phyloP scores from a whole-genome alignment of 2,888 invertebrate genomes.

The Minunthozetes semirufus region DNA sequence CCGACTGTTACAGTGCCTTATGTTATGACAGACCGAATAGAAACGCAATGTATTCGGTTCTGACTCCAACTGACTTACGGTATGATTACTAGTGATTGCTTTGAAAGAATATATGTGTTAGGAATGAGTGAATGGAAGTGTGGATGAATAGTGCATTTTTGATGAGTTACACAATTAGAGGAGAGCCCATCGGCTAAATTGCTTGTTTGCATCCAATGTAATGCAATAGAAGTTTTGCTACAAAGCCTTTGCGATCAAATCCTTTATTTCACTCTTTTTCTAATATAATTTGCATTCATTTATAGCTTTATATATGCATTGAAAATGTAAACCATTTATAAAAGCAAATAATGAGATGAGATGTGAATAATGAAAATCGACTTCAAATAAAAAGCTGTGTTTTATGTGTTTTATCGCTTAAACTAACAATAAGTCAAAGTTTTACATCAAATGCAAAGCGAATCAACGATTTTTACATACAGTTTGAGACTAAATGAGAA shows the following conservation, averaged over 20 bases:
- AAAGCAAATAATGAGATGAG: conserved; percentile 28
- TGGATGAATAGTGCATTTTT: conserved; percentile 24
- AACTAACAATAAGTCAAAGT: neutral
- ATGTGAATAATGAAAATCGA: conserved; percentile 21
- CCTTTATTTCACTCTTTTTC: conserved; percentile 21
- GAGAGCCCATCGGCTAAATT: conserved; percentile 19
- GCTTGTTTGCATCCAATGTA: conserved; percentile 19
- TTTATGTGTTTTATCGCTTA: neutral
- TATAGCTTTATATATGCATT: conserved; percentile 10
- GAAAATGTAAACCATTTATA: conserved; percentile 19
- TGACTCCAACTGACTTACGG: neutral
- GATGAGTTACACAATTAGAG: conserved; percentile 25
- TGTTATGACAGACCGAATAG: neutral
- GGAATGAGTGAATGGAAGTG: neutral
- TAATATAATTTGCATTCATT: conserved; percentile 28
- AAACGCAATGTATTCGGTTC: neutral
- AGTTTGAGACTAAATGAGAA: neutral
- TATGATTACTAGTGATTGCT: no score
- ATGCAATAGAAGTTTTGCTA: neutral
- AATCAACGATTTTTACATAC: neutral
- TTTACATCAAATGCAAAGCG: neutral
- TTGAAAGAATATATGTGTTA: neutral
- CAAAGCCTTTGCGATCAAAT: conserved; percentile 25
- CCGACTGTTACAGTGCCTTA: neutral
- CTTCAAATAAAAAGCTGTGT: neutral